Evolutionary conservation across 2,113 vertebrate species (phyloP).

Genomic region (Chloebia gouldiae): DNA sequence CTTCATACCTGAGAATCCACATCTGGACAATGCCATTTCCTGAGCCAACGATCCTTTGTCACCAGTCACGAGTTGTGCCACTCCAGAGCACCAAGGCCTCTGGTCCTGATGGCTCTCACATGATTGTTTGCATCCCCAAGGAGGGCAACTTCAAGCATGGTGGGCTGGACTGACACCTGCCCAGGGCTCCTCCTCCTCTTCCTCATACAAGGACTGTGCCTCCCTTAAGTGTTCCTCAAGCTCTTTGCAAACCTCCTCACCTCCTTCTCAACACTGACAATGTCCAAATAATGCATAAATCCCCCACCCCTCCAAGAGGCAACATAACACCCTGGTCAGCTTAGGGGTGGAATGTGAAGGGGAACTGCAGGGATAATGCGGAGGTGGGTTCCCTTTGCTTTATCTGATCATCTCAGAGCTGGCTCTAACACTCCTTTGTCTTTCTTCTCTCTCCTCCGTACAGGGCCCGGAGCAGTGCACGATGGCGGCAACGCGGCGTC

Average conservation of each 20-base stretch:
- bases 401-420: rapidly evolving
- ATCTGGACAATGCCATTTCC: not conserved
- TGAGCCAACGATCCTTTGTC: rapidly evolving
- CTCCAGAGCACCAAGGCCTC: not conserved
- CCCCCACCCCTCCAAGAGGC: not conserved
- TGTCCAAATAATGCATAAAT: not conserved
- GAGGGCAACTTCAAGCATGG: not conserved
- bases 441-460: not conserved
- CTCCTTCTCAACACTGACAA: not conserved
- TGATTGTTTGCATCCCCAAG: not conserved
- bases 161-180: not conserved
- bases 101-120: rapidly evolving
- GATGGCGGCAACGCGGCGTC: slow-evolving; percentile 82
- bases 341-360: not conserved
- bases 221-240: not conserved
- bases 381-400: rapidly evolving
- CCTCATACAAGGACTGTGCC: not conserved
- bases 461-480: slow-evolving; percentile 92
- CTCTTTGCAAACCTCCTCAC: not conserved
- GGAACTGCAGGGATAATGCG: rapidly evolving
- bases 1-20: not conserved
- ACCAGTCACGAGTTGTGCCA: rapidly evolving
- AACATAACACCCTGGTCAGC: rapidly evolving
- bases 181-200: not conserved
- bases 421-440: rapidly evolving